Percentiles rank a stretch among this genome's conserved stretches.
Conservation (phyloP, 2,113 vertebrate species). For the Gymnocephalus cernua region DNA sequence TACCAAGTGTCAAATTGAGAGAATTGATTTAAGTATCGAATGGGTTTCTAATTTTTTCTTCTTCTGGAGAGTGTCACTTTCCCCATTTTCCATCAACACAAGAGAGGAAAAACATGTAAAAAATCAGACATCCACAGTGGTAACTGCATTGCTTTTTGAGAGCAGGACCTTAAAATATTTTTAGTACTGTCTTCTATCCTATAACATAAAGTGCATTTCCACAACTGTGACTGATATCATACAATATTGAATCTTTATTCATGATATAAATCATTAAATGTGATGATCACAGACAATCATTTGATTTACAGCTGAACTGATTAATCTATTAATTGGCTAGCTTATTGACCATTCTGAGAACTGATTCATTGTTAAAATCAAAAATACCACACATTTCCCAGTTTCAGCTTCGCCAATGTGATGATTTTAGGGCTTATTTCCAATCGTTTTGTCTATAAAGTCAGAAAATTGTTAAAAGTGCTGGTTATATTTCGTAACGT, state of each 20-base stretch:
- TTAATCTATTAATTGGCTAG: not conserved
- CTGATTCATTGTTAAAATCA: not conserved
- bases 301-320: not conserved
- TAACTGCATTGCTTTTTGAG: not conserved
- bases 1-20: constrained; percentile 62
- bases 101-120: constrained; percentile 25
- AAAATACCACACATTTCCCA: not conserved
- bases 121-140: constrained; percentile 3
- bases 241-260: not conserved
- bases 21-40: constrained; percentile 66
- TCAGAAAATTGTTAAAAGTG: not conserved
- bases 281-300: not conserved
- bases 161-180: not conserved
- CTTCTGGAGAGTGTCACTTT: constrained; percentile 39
- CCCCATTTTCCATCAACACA: constrained; percentile 8
- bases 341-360: not conserved
- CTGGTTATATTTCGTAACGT: not conserved
- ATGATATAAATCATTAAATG: not conserved
- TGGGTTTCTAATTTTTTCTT: constrained; percentile 50
- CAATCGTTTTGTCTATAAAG: not conserved
- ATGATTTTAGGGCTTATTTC: no score
- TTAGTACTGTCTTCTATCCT: not conserved
- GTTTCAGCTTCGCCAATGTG: no score
- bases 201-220: not conserved
- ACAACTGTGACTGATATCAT: not conserved